Conservation (phyloP, 2,888 invertebrate genomes). For the Trichogramma dendrolimi region DNA sequence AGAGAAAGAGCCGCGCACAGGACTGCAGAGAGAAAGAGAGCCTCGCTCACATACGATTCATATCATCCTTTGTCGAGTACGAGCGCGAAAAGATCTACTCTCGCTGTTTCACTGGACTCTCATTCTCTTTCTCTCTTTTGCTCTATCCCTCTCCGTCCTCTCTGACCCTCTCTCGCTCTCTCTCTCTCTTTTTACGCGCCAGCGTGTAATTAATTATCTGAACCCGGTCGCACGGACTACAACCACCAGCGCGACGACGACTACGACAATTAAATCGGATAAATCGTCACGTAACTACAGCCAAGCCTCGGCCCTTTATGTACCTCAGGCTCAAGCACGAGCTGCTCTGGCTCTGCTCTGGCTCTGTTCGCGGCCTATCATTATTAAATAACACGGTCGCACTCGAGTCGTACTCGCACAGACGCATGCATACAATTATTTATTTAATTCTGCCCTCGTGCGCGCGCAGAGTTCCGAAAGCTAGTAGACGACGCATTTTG, state of each 20-base stretch:
- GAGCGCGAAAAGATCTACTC: neutral
- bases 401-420: too few relatives aligned
- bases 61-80: constrained; percentile 20
- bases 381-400: too few relatives aligned
- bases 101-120: too few relatives aligned
- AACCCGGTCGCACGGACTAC: constrained; percentile 19
- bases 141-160: neutral
- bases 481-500: too few relatives aligned
- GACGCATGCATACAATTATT: too few relatives aligned
- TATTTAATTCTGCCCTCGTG: too few relatives aligned
- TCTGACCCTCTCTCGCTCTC: neutral
- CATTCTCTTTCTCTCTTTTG: neutral
- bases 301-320: neutral
- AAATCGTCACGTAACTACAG: constrained; percentile 29
- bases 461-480: too few relatives aligned
- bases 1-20: neutral
- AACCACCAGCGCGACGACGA: too few relatives aligned
- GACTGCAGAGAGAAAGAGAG: neutral
- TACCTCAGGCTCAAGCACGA: neutral
- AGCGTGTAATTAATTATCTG: constrained; percentile 36
- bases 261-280: constrained; percentile 37
- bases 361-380: too few relatives aligned
- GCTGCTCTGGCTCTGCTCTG: too few relatives aligned
- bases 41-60: constrained; percentile 2
- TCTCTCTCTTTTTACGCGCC: neutral